These are phyloP conservation scores for Tiphia femorata DNA, from an alignment of 2,888 invertebrate species.

Conservation along the genomic window DNA sequence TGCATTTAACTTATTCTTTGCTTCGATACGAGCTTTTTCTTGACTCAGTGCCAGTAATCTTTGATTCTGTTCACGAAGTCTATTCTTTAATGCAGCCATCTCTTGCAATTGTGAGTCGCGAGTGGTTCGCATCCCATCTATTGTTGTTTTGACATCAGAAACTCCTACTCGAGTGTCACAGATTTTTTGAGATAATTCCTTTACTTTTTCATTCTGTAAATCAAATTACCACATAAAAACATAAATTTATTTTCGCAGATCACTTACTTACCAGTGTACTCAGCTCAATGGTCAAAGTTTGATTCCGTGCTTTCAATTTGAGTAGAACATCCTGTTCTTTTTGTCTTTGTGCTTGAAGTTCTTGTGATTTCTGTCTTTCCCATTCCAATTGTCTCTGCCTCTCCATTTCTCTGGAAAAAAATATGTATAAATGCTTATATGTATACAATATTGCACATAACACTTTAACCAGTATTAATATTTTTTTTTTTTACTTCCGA, in stretches of 20 bases:
- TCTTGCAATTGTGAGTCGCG: slow-evolving; percentile 91
- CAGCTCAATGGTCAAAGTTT: slow-evolving; percentile 85
- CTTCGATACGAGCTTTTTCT: slow-evolving; percentile 85
- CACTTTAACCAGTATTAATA: background rate
- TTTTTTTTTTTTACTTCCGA: slow-evolving; percentile 72
- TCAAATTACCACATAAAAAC: background rate
- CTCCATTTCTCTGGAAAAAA: slow-evolving; percentile 83
- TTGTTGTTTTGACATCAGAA: slow-evolving; percentile 92
- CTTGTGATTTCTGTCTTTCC: slow-evolving; percentile 91
- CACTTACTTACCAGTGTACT: slow-evolving; percentile 68
- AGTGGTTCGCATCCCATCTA: slow-evolving; percentile 95
- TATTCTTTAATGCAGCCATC: slow-evolving; percentile 84
- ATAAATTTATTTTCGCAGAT: slow-evolving; percentile 1
- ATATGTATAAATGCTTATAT: slow-evolving; percentile 1
- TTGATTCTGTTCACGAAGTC: slow-evolving; percentile 87
- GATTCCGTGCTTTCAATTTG: slow-evolving; percentile 88
- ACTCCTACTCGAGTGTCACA: slow-evolving; percentile 88
- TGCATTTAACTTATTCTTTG: slow-evolving; percentile 75
- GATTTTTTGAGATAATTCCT: slow-evolving; percentile 84
- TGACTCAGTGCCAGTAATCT: slow-evolving; percentile 84
- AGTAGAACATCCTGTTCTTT: slow-evolving; percentile 88
- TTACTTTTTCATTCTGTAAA: slow-evolving; percentile 77
- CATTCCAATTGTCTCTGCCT: slow-evolving; percentile 95
- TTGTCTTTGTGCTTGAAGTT: slow-evolving; percentile 87
- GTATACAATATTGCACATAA: too few relatives aligned